These are phyloP conservation scores for Papilio polyxenes DNA, from an alignment of 1,140 invertebrate species.

Conservation along the genomic window DNA sequence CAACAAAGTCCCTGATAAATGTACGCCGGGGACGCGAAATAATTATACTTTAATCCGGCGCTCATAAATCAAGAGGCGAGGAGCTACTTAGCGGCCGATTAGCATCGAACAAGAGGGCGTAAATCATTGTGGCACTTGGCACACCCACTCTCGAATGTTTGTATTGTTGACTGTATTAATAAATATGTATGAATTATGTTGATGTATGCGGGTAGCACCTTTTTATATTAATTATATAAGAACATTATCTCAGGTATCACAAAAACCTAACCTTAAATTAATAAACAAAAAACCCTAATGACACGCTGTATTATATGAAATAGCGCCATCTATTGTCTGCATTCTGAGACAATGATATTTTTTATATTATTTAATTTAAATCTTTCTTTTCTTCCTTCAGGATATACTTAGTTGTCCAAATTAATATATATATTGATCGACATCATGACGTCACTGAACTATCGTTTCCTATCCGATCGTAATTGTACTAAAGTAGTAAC, in stretches of 20 bases:
- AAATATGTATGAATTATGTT: slow-evolving; percentile 39
- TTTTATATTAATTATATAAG: neutral
- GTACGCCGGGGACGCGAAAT: slow-evolving; percentile 48
- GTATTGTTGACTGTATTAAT: slow-evolving; percentile 44
- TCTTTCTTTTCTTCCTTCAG: too few species aligned
- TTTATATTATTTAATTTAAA: too few species aligned
- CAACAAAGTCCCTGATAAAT: slow-evolving; percentile 36
- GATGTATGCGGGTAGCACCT: neutral
- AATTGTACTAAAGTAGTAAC: too few species aligned
- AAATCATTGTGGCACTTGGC: slow-evolving; percentile 66
- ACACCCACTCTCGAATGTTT: slow-evolving; percentile 56
- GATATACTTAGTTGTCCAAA: too few species aligned
- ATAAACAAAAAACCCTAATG: too few species aligned
- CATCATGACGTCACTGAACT: too few species aligned
- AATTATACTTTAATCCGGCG: slow-evolving; percentile 71
- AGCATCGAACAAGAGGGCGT: slow-evolving; percentile 72
- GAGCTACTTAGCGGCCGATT: slow-evolving; percentile 71
- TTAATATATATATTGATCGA: too few species aligned
- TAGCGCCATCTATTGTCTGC: too few species aligned
- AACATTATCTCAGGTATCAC: neutral
- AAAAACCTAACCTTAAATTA: neutral
- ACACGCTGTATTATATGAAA: too few species aligned
- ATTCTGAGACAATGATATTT: too few species aligned
- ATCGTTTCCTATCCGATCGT: too few species aligned
- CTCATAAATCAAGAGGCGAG: slow-evolving; percentile 66